Conservation (phyloP, 2,797 vertebrate genomes). For the Channallabes apus region DNA sequence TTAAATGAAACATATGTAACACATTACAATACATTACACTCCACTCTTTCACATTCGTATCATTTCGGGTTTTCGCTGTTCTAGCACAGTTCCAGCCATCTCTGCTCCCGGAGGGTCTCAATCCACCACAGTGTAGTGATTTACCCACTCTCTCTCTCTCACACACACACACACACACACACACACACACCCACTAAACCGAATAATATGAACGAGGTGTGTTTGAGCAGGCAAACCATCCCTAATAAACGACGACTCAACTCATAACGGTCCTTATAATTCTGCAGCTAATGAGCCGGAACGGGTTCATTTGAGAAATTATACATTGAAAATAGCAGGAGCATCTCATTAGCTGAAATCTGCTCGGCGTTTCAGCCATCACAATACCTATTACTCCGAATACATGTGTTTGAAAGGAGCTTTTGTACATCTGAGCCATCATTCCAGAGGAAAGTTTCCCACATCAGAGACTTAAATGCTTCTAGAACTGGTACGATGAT, state of each 20-base stretch:
- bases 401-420: slow-evolving; percentile 8
- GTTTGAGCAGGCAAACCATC: slow-evolving; percentile 13
- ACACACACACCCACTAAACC: background rate
- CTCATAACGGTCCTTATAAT: slow-evolving; percentile 23
- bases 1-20: background rate
- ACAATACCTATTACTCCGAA: slow-evolving; percentile 10
- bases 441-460: background rate
- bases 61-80: background rate
- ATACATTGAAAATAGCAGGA: slow-evolving; percentile 23
- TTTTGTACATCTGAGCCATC: slow-evolving; percentile 11
- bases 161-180: background rate
- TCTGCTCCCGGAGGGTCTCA: background rate
- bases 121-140: background rate
- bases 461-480: slow-evolving; percentile 7
- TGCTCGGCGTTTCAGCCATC: slow-evolving; percentile 17
- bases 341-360: slow-evolving; percentile 33
- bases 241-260: slow-evolving; percentile 8
- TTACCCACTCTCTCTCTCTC: background rate
- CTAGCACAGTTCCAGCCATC: background rate
- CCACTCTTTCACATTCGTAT: background rate
- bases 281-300: slow-evolving; percentile 15
- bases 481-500: background rate
- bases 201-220: background rate
- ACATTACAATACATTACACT: background rate
- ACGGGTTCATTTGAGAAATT: slow-evolving; percentile 18